These are phyloP conservation scores for Pseudorhiza aurosa DNA, from an alignment of 30 jellyfish, hydroid and myxozoan genomes.

Conservation along the genomic window DNA sequence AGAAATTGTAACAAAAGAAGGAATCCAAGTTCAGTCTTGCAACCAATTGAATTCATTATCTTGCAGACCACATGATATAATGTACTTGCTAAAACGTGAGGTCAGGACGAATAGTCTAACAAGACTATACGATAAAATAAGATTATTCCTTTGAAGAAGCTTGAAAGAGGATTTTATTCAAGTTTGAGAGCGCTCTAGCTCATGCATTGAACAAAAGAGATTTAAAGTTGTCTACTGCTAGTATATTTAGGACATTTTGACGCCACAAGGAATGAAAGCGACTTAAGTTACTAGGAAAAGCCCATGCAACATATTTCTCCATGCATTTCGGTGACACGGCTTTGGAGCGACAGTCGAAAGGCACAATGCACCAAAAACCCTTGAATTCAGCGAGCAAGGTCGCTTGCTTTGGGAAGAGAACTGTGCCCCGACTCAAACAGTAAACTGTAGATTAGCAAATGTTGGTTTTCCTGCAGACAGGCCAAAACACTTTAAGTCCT, in stretches of 20 bases:
- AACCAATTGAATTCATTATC: conserved; percentile 16
- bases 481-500: no score
- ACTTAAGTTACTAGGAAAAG: background rate
- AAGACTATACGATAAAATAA: conserved; percentile 23
- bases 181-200: conserved; percentile 1
- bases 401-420: no score
- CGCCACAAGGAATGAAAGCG: conserved; percentile 3
- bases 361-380: no score
- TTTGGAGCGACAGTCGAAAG: no score
- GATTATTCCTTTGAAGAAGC: conserved; percentile 18
- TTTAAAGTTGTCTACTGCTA: conserved; percentile 3
- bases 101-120: conserved; percentile 32
- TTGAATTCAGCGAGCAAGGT: no score
- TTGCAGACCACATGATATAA: conserved; percentile 27
- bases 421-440: no score
- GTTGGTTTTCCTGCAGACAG: no score
- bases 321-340: no score
- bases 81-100: conserved; percentile 26
- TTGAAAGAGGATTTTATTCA: conserved; percentile 24
- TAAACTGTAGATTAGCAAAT: no score
- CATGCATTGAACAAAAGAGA: conserved; percentile 9
- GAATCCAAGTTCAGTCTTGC: background rate
- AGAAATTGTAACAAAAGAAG: conserved; percentile 25
- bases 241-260: conserved; percentile 3
- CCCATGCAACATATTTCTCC: no score